A percentile compares a stretch with the other conserved stretches of the same genome.
Evolutionary conservation across 2,113 vertebrate species (phyloP).

Genomic region (Caranx ignobilis): DNA sequence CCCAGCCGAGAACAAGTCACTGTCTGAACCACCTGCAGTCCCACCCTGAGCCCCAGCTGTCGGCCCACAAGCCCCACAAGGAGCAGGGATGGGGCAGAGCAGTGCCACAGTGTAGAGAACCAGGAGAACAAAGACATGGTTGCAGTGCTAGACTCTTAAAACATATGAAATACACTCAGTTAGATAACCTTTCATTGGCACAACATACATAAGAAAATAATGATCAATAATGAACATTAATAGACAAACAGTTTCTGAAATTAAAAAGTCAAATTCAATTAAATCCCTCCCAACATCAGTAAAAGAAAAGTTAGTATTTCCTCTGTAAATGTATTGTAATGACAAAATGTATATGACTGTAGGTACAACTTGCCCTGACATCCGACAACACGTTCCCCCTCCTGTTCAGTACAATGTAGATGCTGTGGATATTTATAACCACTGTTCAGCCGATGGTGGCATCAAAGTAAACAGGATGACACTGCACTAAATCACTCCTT

Average conservation of each 20-base stretch:
- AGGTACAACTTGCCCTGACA: not conserved
- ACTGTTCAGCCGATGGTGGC: conserved; percentile 13
- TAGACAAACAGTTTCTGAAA: not conserved
- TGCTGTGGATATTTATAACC: conserved; percentile 64
- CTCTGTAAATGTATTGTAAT: not conserved
- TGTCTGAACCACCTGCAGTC: conserved; percentile 33
- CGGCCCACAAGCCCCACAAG: conserved; percentile 53
- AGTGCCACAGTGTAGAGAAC: conserved; percentile 46
- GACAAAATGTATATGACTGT: not conserved
- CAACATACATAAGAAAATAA: not conserved
- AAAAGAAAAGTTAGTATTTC: not conserved
- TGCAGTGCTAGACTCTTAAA: conserved; percentile 20
- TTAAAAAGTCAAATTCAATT: not conserved
- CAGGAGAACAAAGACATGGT: conserved; percentile 51
- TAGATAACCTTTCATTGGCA: not conserved
- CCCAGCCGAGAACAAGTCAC: conserved; percentile 68
- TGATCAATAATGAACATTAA: not conserved
- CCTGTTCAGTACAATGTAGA: conserved; percentile 32
- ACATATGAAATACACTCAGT: not conserved
- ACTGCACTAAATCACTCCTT: conserved; percentile 8
- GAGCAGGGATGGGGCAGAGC: conserved; percentile 38
- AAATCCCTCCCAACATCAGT: not conserved
- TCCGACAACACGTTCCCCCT: not conserved
- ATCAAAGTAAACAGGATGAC: conserved; percentile 36
- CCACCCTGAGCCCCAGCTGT: conserved; percentile 50